Evolutionary conservation across 2,888 invertebrate species (phyloP).

Genomic region (Chaitophorus viminalis): DNA sequence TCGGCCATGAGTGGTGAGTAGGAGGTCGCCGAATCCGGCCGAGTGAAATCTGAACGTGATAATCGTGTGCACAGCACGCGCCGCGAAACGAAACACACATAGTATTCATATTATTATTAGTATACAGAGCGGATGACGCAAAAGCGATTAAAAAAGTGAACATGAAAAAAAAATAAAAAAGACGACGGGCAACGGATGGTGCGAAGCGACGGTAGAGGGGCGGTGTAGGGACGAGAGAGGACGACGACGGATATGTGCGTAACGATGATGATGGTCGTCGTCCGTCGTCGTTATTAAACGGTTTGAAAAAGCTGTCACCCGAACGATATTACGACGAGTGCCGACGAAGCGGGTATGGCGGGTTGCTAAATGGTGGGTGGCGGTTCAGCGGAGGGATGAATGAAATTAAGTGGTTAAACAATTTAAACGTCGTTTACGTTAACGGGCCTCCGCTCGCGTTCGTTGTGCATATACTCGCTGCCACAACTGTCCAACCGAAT

Average conservation of each 20-base stretch:
- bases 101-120: no score
- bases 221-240: background rate
- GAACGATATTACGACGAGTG: conserved; percentile 34
- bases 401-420: conserved; percentile 52
- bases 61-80: no score
- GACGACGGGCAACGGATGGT: no score
- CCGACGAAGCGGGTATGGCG: background rate
- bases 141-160: background rate
- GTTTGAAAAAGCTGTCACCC: conserved; percentile 42
- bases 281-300: conserved; percentile 31
- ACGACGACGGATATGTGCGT: background rate
- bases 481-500: background rate
- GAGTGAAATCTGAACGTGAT: no score
- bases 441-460: conserved; percentile 7
- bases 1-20: no score
- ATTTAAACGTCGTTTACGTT: conserved; percentile 52
- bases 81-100: no score
- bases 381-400: conserved; percentile 35
- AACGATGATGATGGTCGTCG: conserved; percentile 11
- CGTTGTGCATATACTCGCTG: background rate
- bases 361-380: background rate
- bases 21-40: no score
- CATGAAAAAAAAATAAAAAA: background rate
- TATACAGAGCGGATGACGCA: background rate
- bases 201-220: no score